Base-by-base conservation (phyloP, 64 coral and sea anemone species). In the Platygyra sinensis region DNA sequence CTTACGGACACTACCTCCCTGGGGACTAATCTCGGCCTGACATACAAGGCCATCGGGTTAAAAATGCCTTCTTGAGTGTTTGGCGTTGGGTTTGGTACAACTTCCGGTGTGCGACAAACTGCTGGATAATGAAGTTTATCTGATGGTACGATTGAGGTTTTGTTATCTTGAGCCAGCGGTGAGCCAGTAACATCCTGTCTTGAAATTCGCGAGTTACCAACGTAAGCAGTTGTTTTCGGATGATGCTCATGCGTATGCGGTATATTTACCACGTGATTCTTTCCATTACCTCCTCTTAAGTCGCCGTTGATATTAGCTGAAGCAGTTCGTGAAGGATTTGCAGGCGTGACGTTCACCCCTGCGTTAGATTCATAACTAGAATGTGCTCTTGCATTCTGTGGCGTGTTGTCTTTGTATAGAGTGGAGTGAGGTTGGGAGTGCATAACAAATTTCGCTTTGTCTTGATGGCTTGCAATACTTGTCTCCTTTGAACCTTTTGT, bases 11-110 rank as follows among this genome's bases (percentile, higher is more conserved):
- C 85, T 72, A 97, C 93, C 64, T 97, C 95, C 8, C 92, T 82
- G 20, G 95, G 95, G 28, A 97, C 95, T n/a, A 97, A 67, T 60
- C 87, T 88, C 4, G 95, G 63, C 24, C 95, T 88, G 38, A 97
- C 95, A 22, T 94, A 97, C 24, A 94, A 54, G 6, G 95, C 88
- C 74, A 91, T 97, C 0, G 95, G 95, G n/a, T 97, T 97, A 24
- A 90, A 93, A 42, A 97, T 89, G 20, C 79, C 29, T 8, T 97
- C 95, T 15, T 89, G 81, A 24, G 62, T 14, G 62, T 29, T 85
- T 38, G 39, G 7, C 24, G 81, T 17, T 85, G 38, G 81, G 63
- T 51, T 85, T 50, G 81, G 81, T 19, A 60, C 36, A 30, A 51
- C 22, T 27, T 85, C 81, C 22, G 36, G 36, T 24, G 63, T 71